Conservation (phyloP, 2,797 vertebrate species). For the Pangasius sanitwongsei region DNA sequence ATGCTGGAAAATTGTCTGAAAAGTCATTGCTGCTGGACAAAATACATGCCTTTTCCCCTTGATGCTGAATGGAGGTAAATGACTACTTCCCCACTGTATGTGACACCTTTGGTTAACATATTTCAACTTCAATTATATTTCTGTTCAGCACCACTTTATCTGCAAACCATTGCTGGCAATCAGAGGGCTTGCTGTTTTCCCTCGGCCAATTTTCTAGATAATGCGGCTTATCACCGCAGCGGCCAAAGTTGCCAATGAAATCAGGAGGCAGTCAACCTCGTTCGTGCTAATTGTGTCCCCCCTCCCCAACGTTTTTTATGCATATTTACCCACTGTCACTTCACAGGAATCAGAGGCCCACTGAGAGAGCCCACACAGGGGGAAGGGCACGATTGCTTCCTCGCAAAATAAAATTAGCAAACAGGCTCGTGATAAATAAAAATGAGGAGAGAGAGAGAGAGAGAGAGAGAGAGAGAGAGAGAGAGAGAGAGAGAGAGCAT, state of each 20-base stretch:
- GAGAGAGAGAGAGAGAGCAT: constrained; percentile 40
- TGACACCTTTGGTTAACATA: constrained; percentile 99
- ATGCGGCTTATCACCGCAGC: constrained; percentile 99
- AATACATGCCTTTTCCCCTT: constrained; percentile 83
- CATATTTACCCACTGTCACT: constrained; percentile 99
- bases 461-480: constrained; percentile 24
- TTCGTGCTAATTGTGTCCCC: constrained; percentile 94
- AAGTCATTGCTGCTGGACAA: constrained; percentile 77
- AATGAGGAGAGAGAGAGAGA: constrained; percentile 59
- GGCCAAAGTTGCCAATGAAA: constrained; percentile 99
- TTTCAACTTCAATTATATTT: constrained; percentile 99
- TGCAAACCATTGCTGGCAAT: constrained; percentile 99
- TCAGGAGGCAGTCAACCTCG: constrained; percentile 96
- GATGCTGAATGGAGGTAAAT: constrained; percentile 96
- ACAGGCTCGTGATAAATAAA: constrained; percentile 98
- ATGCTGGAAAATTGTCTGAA: not conserved
- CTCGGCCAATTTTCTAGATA: constrained; percentile 99
- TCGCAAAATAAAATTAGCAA: constrained; percentile 99
- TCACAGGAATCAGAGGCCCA: constrained; percentile 98
- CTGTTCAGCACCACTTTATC: constrained; percentile 99
- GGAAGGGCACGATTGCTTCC: constrained; percentile 85
- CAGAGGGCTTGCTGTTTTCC: constrained; percentile 99
- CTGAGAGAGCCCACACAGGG: constrained; percentile 88
- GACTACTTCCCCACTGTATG: constrained; percentile 91
- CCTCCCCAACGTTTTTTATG: constrained; percentile 86